phyloP scores from a whole-genome alignment of 2,113 vertebrate species.

The Canis aureus region DNA sequence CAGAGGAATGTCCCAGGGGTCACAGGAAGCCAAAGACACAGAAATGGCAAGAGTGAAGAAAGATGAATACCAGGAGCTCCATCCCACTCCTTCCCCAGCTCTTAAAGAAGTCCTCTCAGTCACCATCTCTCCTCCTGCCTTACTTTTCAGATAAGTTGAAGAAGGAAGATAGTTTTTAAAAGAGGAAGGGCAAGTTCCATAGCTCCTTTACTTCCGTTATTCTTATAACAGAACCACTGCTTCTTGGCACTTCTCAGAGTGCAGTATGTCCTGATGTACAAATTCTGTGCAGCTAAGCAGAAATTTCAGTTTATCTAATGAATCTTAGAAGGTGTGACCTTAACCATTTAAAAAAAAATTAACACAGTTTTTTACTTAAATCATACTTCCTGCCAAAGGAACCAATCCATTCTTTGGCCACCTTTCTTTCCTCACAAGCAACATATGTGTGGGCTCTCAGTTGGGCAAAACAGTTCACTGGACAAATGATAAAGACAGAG shows the following conservation, averaged over 20 bases:
- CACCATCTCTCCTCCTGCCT: background rate
- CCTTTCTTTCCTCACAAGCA: slow-evolving; percentile 10
- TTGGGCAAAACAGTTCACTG: background rate
- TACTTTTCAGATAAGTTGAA: background rate
- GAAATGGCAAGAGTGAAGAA: accelerated
- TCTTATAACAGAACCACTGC: background rate
- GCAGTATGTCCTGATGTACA: background rate
- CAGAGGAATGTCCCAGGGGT: background rate
- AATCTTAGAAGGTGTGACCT: background rate
- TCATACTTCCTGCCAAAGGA: slow-evolving; percentile 25
- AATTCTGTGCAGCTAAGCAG: slow-evolving; percentile 21
- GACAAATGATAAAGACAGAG: background rate
- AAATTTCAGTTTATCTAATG: background rate
- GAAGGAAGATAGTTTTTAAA: background rate
- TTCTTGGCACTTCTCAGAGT: slow-evolving; percentile 1
- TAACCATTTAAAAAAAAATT: background rate
- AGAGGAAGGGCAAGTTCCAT: background rate
- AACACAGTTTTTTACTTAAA: background rate
- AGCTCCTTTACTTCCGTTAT: background rate
- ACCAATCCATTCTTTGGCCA: background rate
- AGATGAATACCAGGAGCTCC: background rate
- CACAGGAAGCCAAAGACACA: background rate
- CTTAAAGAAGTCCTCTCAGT: background rate
- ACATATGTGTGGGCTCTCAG: background rate
- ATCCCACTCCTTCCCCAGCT: background rate